A percentile compares a stretch with the other conserved stretches of the same genome.
Evolutionary conservation across 2,888 invertebrate species (phyloP).

Genomic region (Hyalella azteca): DNA sequence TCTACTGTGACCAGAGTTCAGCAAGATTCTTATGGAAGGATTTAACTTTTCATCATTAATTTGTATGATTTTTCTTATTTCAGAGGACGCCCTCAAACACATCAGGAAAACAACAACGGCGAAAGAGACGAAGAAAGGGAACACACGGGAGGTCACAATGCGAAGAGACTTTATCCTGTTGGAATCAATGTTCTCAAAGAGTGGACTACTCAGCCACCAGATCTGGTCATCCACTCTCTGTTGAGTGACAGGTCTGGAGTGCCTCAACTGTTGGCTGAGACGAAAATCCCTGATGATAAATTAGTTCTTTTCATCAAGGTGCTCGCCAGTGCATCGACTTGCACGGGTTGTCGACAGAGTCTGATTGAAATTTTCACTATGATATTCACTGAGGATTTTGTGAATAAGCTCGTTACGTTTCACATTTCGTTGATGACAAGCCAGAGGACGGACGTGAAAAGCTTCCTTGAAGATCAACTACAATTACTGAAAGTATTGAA

Average conservation of each 20-base stretch:
- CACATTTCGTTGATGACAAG: slow-evolving; percentile 13
- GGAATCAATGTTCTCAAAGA: neutral
- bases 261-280: slow-evolving; percentile 35
- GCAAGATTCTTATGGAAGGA: no score
- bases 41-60: neutral
- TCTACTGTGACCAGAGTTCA: no score
- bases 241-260: slow-evolving; percentile 39
- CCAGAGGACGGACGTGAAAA: neutral
- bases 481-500: slow-evolving; percentile 37
- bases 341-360: slow-evolving; percentile 37
- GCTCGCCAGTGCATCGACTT: slow-evolving; percentile 4
- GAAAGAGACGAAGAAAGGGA: neutral
- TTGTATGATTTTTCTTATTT: neutral
- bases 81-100: neutral
- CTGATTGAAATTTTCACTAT: slow-evolving; percentile 40
- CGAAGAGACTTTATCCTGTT: neutral
- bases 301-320: slow-evolving; percentile 38
- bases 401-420: slow-evolving; percentile 26
- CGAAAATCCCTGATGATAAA: slow-evolving; percentile 15
- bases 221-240: slow-evolving; percentile 35
- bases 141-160: neutral
- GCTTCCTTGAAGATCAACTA: slow-evolving; percentile 14
- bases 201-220: slow-evolving; percentile 27
- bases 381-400: slow-evolving; percentile 38
- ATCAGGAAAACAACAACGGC: neutral